Conservation (phyloP, 2,113 vertebrate species). For the Mesitornis unicolor region DNA sequence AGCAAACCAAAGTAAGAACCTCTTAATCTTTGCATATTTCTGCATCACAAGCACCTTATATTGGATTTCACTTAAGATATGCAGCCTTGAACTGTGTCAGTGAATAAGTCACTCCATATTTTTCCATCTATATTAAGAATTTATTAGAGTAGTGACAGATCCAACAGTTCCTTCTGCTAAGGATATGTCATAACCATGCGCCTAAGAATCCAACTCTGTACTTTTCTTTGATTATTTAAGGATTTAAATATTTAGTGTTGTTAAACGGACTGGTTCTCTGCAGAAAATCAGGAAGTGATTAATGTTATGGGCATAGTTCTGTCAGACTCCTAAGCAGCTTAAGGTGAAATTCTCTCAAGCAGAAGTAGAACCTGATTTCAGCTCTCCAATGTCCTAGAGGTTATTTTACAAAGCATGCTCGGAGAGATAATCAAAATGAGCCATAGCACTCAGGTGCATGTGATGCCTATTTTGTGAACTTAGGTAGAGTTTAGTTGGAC, state of each 20-base stretch:
- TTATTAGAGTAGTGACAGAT: neutral
- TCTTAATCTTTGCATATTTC: neutral
- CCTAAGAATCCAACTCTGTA: neutral
- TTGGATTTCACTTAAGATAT: neutral
- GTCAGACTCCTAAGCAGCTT: neutral
- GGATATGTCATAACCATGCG: neutral
- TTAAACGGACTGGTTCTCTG: neutral
- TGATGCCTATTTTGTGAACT: neutral
- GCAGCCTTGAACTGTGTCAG: neutral
- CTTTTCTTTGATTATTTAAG: neutral
- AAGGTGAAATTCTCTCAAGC: neutral
- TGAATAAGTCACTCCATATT: neutral
- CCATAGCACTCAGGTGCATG: neutral
- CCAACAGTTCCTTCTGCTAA: neutral
- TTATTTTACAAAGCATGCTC: neutral
- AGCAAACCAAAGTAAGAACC: neutral
- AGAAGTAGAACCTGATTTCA: neutral
- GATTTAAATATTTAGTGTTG: neutral
- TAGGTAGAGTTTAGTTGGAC: neutral
- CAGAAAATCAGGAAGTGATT: neutral
- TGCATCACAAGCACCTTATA: neutral
- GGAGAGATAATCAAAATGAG: neutral
- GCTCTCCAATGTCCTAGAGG: neutral
- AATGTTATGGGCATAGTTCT: neutral
- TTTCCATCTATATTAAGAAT: neutral